Conservation (phyloP, 2,888 invertebrate species). For the Dioctria rufipes region DNA sequence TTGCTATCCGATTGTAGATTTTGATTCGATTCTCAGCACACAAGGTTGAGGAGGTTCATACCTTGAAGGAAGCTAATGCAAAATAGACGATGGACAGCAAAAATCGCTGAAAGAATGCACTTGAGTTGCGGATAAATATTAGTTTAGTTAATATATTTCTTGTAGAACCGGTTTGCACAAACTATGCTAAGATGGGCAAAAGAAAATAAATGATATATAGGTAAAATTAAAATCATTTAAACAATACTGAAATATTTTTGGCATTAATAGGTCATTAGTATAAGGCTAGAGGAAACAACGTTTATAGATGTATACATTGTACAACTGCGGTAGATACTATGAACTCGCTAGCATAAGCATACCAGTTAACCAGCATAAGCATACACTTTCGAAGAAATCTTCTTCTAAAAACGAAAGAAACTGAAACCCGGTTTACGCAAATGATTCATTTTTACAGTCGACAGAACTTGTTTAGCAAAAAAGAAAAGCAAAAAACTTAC, state of each 20-base stretch:
- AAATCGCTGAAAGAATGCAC: constrained; percentile 48
- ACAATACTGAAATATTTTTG: not conserved
- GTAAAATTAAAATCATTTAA: not conserved
- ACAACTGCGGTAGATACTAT: too few relatives aligned
- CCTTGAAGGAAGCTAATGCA: constrained; percentile 5
- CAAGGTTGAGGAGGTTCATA: not conserved
- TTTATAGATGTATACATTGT: too few relatives aligned
- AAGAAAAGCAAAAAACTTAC: constrained; percentile 11
- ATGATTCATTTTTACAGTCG: too few relatives aligned
- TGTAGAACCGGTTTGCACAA: constrained; percentile 37
- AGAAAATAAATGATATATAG: not conserved
- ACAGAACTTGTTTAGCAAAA: not conserved
- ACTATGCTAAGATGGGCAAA: not conserved
- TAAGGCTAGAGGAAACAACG: not conserved
- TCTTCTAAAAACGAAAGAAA: not conserved
- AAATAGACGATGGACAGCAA: constrained; percentile 12
- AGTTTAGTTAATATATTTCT: not conserved
- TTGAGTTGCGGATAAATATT: constrained; percentile 37
- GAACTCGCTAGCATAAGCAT: too few relatives aligned
- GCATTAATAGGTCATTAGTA: constrained; percentile 39
- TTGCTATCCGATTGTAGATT: not conserved
- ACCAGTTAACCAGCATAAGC: too few relatives aligned
- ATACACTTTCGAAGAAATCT: not conserved
- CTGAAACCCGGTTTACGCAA: too few relatives aligned
- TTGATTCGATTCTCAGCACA: constrained; percentile 7